These are phyloP conservation scores for Amaurobius ferox DNA, from an alignment of 2,888 invertebrate genomes.

Conservation along the genomic window DNA sequence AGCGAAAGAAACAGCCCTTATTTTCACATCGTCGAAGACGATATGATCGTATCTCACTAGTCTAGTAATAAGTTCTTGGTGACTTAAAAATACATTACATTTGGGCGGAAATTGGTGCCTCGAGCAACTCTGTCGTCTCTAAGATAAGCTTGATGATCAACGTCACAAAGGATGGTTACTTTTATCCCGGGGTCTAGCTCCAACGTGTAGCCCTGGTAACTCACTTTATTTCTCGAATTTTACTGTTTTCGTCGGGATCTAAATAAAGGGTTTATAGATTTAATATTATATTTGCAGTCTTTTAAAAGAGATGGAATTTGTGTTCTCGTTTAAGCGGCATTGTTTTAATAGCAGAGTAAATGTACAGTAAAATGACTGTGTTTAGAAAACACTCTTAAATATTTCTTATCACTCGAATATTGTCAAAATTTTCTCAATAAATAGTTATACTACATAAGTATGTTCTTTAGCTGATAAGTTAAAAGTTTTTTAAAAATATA, in stretches of 20 bases:
- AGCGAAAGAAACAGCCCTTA: slow-evolving; percentile 20
- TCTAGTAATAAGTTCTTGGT: slow-evolving; percentile 67
- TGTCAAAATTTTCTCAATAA: too few relatives aligned
- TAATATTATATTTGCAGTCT: too few relatives aligned
- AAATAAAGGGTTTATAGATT: neutral
- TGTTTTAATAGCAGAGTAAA: too few relatives aligned
- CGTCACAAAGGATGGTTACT: slow-evolving; percentile 28
- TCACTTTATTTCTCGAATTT: slow-evolving; percentile 36
- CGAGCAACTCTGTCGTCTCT: slow-evolving; percentile 39
- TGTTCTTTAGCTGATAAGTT: too few relatives aligned
- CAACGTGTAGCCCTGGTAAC: slow-evolving; percentile 8
- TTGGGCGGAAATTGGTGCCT: slow-evolving; percentile 69
- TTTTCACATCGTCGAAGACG: slow-evolving; percentile 39
- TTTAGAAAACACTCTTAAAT: too few relatives aligned
- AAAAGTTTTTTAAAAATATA: too few relatives aligned
- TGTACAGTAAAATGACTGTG: too few relatives aligned
- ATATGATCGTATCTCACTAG: slow-evolving; percentile 50
- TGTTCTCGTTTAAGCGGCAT: too few relatives aligned
- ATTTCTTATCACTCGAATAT: too few relatives aligned
- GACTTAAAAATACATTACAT: slow-evolving; percentile 71
- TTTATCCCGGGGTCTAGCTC: slow-evolving; percentile 29
- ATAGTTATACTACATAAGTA: too few relatives aligned
- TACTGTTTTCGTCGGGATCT: neutral
- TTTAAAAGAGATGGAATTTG: too few relatives aligned
- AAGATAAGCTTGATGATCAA: slow-evolving; percentile 66